A percentile compares a stretch with the other conserved stretches of the same genome.
Evolutionary conservation across 35 echinoderm and acorn worm genomes (phyloP).

Genomic region (Apostichopus californicus): DNA sequence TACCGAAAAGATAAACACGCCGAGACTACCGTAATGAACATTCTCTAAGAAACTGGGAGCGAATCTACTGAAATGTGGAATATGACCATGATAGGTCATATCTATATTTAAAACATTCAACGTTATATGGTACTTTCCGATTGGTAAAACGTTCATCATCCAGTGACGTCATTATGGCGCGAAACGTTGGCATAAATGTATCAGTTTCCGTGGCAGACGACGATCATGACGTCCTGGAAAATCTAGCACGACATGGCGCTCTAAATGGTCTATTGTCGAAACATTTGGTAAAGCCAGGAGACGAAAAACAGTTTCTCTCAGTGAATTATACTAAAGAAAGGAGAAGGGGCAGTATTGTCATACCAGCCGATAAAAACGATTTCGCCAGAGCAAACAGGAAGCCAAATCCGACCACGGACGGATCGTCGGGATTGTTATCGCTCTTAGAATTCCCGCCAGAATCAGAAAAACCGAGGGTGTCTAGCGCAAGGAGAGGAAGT

Average conservation of each 20-base stretch:
- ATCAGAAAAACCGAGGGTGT: not conserved
- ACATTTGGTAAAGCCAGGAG: not conserved
- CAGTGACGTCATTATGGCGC: not conserved
- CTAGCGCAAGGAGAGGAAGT: not conserved
- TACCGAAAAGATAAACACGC: too few relatives aligned
- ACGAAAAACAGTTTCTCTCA: conserved; percentile 20
- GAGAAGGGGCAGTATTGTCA: conserved; percentile 11
- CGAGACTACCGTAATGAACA: too few relatives aligned
- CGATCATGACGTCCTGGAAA: not conserved
- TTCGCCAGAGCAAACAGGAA: conserved; percentile 3
- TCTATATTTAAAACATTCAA: too few relatives aligned
- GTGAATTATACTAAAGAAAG: not conserved
- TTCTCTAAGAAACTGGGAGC: too few relatives aligned
- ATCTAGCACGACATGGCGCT: not conserved
- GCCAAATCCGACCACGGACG: not conserved
- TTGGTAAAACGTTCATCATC: too few relatives aligned
- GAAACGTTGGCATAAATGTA: not conserved
- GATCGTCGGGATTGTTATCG: not conserved
- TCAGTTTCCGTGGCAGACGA: conserved; percentile 16
- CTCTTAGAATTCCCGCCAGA: conserved; percentile 4
- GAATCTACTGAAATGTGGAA: too few relatives aligned
- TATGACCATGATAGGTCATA: too few relatives aligned
- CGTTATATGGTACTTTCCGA: too few relatives aligned
- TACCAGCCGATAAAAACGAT: conserved; percentile 5
- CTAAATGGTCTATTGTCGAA: not conserved